Conservation (phyloP, 2,888 invertebrate genomes). For the Strigamia crassipes region DNA sequence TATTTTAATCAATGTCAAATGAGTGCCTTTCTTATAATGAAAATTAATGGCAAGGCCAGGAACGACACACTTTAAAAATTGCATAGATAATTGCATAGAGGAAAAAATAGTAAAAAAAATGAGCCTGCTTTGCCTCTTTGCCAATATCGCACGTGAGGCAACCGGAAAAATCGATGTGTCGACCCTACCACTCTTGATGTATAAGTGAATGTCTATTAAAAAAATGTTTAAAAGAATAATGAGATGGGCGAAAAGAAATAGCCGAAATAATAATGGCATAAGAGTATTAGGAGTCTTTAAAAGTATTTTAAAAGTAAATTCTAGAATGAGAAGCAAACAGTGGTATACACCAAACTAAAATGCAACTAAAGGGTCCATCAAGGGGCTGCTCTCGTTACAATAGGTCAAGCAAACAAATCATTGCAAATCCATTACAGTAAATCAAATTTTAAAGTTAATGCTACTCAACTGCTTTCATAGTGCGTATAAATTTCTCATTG, state of each 20-base stretch:
- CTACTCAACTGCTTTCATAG: too few relatives aligned
- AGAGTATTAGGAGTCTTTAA: too few relatives aligned
- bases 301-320: too few relatives aligned
- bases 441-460: too few relatives aligned
- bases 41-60: conserved; percentile 26
- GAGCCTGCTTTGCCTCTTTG: not conserved
- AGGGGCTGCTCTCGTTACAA: too few relatives aligned
- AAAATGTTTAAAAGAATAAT: not conserved
- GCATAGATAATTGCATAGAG: conserved; percentile 18
- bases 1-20: conserved; percentile 30
- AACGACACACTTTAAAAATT: conserved; percentile 20
- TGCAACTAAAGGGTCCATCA: too few relatives aligned
- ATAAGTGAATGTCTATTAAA: conserved; percentile 26
- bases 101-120: not conserved
- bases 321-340: too few relatives aligned
- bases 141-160: not conserved
- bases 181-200: not conserved
- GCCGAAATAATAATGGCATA: too few relatives aligned
- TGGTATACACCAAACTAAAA: too few relatives aligned
- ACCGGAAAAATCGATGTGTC: not conserved
- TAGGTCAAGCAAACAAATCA: too few relatives aligned
- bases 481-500: too few relatives aligned
- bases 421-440: too few relatives aligned
- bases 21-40: conserved; percentile 23
- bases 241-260: not conserved